These are phyloP conservation scores for Whitmania pigra DNA, from an alignment of 1,140 invertebrate species.

Conservation along the genomic window DNA sequence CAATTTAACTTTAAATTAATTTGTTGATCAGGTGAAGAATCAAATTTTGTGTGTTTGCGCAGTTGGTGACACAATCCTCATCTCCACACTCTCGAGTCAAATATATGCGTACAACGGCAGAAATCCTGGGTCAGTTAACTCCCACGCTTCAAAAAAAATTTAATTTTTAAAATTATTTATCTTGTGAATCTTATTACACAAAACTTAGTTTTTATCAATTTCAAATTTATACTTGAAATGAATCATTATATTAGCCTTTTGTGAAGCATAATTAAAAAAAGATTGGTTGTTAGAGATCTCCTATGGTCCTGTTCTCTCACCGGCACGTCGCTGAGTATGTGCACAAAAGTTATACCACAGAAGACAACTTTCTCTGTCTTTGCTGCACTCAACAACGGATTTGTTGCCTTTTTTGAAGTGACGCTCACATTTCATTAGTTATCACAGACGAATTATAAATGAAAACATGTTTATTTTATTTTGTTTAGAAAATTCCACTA, in stretches of 20 bases:
- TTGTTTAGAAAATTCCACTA: constrained; percentile 10
- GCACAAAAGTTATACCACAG: constrained; percentile 28
- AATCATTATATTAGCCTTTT: too few species aligned
- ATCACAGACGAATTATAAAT: not conserved
- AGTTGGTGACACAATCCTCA: constrained; percentile 1
- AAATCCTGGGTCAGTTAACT: not conserved
- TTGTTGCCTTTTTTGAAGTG: constrained; percentile 47
- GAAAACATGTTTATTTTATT: not conserved
- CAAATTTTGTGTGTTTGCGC: constrained; percentile 13
- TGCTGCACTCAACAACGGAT: constrained; percentile 46
- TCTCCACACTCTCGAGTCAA: constrained; percentile 4
- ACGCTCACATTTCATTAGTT: not conserved
- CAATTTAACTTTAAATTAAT: not conserved
- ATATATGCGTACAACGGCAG: constrained; percentile 1
- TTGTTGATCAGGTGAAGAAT: not conserved
- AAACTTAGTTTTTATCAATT: too few species aligned
- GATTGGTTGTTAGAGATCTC: constrained; percentile 30
- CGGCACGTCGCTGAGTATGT: constrained; percentile 43
- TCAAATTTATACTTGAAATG: too few species aligned
- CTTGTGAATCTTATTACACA: too few species aligned
- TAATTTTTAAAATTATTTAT: not conserved
- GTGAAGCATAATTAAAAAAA: too few species aligned
- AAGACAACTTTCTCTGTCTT: constrained; percentile 33
- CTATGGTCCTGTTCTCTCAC: constrained; percentile 44
- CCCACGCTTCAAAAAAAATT: not conserved